Conservation (phyloP, 2,888 invertebrate genomes). For the Petrolisthes cinctipes region DNA sequence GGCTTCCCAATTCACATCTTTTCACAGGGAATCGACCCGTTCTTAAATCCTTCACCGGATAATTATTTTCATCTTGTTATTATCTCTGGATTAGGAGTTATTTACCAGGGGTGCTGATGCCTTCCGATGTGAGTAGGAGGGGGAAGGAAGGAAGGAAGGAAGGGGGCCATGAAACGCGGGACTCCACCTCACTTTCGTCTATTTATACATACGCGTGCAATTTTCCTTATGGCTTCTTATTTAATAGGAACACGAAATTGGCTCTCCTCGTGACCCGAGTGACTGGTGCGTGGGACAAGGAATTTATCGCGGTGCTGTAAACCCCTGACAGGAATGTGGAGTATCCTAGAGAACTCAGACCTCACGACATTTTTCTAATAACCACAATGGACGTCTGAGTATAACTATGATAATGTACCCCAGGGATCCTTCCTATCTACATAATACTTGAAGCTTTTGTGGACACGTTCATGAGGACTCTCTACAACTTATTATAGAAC, state of each 20-base stretch:
- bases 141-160: neutral
- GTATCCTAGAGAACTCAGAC: neutral
- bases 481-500: too few species aligned
- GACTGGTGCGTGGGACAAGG: conserved; percentile 13
- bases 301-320: conserved; percentile 33
- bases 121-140: conserved; percentile 9
- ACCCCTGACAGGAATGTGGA: conserved; percentile 46
- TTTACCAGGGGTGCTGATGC: conserved; percentile 23
- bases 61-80: conserved; percentile 34
- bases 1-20: conserved; percentile 51
- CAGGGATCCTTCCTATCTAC: too few species aligned
- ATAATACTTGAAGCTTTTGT: too few species aligned
- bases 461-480: too few species aligned
- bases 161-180: neutral
- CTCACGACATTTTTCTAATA: too few species aligned
- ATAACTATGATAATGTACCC: too few species aligned
- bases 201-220: conserved; percentile 32
- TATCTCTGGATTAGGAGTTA: conserved; percentile 43
- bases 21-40: conserved; percentile 54
- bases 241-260: conserved; percentile 38
- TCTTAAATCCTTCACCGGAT: conserved; percentile 56
- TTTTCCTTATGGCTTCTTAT: conserved; percentile 32
- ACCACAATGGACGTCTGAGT: too few species aligned
- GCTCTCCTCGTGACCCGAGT: neutral
- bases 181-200: neutral